These are phyloP conservation scores for Scolanthus callimorphus DNA, from an alignment of 92 coral and sea anemone genomes.

Conservation along the genomic window DNA sequence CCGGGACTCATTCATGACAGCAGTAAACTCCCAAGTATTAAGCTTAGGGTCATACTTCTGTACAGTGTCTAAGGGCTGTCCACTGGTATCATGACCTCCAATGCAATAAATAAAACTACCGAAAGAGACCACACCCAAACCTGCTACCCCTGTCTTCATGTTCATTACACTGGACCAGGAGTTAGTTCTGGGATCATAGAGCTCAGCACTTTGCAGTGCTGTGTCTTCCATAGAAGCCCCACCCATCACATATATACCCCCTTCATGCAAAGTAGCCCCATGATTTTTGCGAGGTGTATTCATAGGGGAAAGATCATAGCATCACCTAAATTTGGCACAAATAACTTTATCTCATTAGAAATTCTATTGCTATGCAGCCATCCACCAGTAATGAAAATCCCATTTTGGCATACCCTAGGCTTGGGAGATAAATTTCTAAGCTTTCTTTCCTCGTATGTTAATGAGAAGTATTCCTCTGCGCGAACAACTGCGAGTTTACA, in stretches of 20 bases:
- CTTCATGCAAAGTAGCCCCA: no score
- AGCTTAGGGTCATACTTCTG: constrained; percentile 66
- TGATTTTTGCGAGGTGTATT: constrained; percentile 65
- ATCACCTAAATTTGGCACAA: constrained; percentile 50
- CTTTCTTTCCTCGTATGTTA: constrained; percentile 21
- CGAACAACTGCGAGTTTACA: constrained; percentile 35
- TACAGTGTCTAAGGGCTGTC: constrained; percentile 54
- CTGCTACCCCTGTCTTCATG: constrained; percentile 57
- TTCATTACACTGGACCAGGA: constrained; percentile 75
- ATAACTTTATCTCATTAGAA: constrained; percentile 38
- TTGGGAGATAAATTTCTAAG: constrained; percentile 12
- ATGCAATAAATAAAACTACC: constrained; percentile 68
- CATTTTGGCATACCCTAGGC: constrained; percentile 73
- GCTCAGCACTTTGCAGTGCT: constrained; percentile 67
- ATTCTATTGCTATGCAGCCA: constrained; percentile 58
- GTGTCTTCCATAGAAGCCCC: constrained; percentile 62
- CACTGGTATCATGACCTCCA: constrained; percentile 66
- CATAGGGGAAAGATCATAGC: constrained; percentile 62
- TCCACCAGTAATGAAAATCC: constrained; percentile 64
- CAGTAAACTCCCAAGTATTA: constrained; percentile 71
- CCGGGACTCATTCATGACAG: constrained; percentile 59
- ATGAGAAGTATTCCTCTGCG: constrained; percentile 62
- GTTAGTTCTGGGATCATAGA: constrained; percentile 73
- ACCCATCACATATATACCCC: constrained; percentile 63
- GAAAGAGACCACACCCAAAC: constrained; percentile 64